These are phyloP conservation scores for Paramormyrops hopkinsi DNA, from an alignment of 2,797 vertebrate genomes.

Conservation along the genomic window DNA sequence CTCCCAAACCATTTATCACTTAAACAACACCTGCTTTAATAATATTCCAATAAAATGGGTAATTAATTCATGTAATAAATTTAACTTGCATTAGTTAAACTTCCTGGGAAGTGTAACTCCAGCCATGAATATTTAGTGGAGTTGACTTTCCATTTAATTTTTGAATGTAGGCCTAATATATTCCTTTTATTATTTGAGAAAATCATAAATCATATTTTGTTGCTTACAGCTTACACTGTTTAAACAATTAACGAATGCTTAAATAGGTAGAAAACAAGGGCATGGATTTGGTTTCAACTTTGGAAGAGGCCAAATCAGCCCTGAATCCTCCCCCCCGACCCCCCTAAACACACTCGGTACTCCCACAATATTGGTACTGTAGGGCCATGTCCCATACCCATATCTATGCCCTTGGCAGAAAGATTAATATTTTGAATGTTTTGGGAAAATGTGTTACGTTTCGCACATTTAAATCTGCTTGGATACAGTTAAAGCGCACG, in stretches of 20 bases:
- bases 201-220: background rate
- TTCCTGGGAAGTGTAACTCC: background rate
- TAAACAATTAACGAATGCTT: background rate
- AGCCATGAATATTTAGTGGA: background rate
- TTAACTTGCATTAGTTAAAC: background rate
- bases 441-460: background rate
- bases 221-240: background rate
- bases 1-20: background rate
- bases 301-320: background rate
- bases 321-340: background rate
- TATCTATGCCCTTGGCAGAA: background rate
- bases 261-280: background rate
- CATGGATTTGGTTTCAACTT: background rate
- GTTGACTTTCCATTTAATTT: background rate
- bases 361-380: background rate
- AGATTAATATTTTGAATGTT: background rate
- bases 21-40: background rate
- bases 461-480: background rate
- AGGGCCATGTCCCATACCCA: background rate
- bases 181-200: background rate
- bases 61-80: background rate
- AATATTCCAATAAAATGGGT: background rate
- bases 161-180: background rate
- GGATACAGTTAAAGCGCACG: background rate
- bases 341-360: background rate